These are phyloP conservation scores for Apodemia arnacis DNA, from an alignment of 2,888 invertebrate genomes.

Conservation along the genomic window DNA sequence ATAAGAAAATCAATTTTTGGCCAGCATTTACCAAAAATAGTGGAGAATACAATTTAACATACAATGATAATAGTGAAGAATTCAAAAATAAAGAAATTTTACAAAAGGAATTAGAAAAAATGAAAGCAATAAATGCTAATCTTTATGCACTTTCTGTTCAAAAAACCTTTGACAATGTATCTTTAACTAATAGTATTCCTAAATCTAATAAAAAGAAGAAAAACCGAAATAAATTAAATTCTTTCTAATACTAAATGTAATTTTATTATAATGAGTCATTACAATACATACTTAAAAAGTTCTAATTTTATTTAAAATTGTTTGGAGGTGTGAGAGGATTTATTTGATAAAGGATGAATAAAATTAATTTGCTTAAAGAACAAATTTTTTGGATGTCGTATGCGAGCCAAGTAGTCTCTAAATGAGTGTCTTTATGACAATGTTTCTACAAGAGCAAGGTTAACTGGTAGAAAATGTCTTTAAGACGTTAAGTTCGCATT, in stretches of 20 bases:
- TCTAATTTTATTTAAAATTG: no score
- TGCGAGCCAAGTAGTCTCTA: no score
- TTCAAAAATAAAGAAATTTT: constrained; percentile 89
- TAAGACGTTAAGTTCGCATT: no score
- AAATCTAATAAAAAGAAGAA: constrained; percentile 88
- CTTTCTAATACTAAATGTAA: neutral
- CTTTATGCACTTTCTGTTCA: constrained; percentile 94
- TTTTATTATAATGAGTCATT: no score
- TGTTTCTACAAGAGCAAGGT: no score
- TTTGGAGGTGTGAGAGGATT: no score
- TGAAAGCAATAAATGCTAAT: constrained; percentile 94
- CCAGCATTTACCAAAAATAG: constrained; percentile 83
- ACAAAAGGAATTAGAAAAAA: constrained; percentile 92
- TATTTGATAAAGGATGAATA: no score
- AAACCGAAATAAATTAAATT: constrained; percentile 84
- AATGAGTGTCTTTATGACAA: no score
- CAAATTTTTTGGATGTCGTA: no score
- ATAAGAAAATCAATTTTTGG: constrained; percentile 92
- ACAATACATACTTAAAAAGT: no score
- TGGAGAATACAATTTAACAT: constrained; percentile 76
- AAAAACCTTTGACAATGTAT: constrained; percentile 89
- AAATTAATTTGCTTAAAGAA: no score
- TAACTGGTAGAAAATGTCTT: no score
- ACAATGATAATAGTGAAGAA: constrained; percentile 88
- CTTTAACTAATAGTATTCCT: constrained; percentile 68